Base-by-base conservation (phyloP, 2,797 vertebrate species). In the Onychomys arenicola region DNA sequence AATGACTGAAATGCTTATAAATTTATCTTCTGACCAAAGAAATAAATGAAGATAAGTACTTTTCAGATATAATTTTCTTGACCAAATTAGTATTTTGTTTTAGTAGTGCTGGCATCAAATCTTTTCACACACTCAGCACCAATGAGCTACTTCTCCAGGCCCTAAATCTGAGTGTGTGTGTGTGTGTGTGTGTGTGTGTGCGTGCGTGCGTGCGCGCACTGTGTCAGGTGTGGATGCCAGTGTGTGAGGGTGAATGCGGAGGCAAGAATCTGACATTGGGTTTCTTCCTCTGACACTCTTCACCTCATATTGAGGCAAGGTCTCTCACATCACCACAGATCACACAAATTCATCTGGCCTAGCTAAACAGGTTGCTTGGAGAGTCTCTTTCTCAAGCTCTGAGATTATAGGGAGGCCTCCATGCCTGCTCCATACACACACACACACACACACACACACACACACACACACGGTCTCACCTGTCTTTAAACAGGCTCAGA, bases 21-120 rank as follows among this genome's bases (percentile, higher is more conserved):
- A 89, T 95, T 94, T 96, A 89, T 61, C 69, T 76, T 40, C 80
- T 89, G 13, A 77, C 23, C 57, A 27, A 84, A 96, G 67, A 91
- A 93, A 55, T 73, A 89, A 96, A 84, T 73, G 5, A 91, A 40
- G 57, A 5, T 78, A 11, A 92, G 32, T 49, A 46, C 88, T n/a
- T 89, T 65, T 43, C 27, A 90, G 46, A 46, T 52, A 71, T 67
- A 69, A 90, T 16, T 7, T 89, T 59, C 49, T 94, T 94, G 37
- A 95, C 75, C 77, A 84, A 89, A 14, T 67, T 80, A 93, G 49
- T 10, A 43, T 89, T 80, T n/a, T 80, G 40, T 67, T 65, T 80
- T 61, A 25, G 29, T 43, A 61, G 29, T 25, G 6, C 6, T 34
- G 12, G 17, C n/a, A 55, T 57, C 49, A 57, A 90, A 69, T 5